Conservation (phyloP, 2,888 invertebrate species). For the Pemphredon lugubris region DNA sequence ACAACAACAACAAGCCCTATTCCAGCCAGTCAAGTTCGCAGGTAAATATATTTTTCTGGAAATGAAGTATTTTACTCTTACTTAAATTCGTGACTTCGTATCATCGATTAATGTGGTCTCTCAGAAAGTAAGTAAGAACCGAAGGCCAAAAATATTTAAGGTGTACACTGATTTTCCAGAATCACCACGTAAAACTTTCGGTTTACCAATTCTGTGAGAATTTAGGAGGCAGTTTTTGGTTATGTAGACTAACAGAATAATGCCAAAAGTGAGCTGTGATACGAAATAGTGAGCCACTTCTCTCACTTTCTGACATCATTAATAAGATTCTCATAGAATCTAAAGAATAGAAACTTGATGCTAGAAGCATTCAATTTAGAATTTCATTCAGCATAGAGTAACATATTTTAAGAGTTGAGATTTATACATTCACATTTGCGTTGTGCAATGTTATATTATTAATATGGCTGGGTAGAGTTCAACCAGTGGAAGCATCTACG, state of each 20-base stretch:
- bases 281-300: background rate
- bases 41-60: conserved; percentile 66
- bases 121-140: background rate
- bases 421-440: conserved; percentile 50
- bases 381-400: conserved; percentile 21
- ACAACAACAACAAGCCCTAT: conserved; percentile 82
- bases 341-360: background rate
- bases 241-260: background rate
- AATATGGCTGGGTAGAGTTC: conserved; percentile 74
- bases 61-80: conserved; percentile 15
- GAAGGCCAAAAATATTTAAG: background rate
- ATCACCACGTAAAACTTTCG: too few relatives aligned
- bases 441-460: conserved; percentile 59
- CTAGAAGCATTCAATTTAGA: background rate
- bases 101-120: background rate
- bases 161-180: too few relatives aligned
- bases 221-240: too few relatives aligned
- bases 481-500: conserved; percentile 76
- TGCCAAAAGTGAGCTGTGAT: conserved; percentile 1
- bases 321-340: background rate
- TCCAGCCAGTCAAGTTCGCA: conserved; percentile 79
- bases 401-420: conserved; percentile 35
- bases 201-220: too few relatives aligned
- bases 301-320: background rate
- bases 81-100: background rate